A percentile compares a stretch with the other conserved stretches of the same genome.
Conservation (phyloP, 2,113 vertebrate species). For the Cromileptes altivelis region DNA sequence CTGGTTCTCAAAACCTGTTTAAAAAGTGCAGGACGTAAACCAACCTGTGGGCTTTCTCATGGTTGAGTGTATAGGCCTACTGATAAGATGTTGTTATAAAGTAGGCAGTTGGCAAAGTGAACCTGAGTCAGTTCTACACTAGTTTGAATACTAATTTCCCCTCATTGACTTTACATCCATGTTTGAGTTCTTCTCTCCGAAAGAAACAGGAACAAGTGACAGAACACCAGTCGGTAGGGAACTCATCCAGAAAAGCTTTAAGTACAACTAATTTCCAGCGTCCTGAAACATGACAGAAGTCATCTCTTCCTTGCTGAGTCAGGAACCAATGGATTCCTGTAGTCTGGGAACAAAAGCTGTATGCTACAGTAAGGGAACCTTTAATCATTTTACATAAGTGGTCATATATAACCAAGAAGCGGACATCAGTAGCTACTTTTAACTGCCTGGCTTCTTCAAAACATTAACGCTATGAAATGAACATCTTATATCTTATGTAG, state of each 20-base stretch:
- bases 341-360: neutral
- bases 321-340: neutral
- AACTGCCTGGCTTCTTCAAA: neutral
- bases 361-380: neutral
- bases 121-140: too few species aligned
- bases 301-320: neutral
- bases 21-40: neutral
- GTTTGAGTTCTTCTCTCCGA: slow-evolving; percentile 3
- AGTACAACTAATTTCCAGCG: neutral
- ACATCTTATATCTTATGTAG: too few species aligned
- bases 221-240: neutral
- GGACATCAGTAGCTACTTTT: neutral
- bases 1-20: too few species aligned
- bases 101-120: too few species aligned
- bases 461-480: too few species aligned
- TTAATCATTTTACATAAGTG: neutral
- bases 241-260: neutral
- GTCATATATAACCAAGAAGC: neutral
- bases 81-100: too few species aligned
- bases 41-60: too few species aligned
- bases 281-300: neutral
- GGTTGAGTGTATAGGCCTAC: too few species aligned
- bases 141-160: neutral
- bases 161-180: neutral
- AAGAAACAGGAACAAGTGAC: slow-evolving; percentile 14